Conservation (phyloP, 2,888 invertebrate genomes). For the Drosophila demipolita region DNA sequence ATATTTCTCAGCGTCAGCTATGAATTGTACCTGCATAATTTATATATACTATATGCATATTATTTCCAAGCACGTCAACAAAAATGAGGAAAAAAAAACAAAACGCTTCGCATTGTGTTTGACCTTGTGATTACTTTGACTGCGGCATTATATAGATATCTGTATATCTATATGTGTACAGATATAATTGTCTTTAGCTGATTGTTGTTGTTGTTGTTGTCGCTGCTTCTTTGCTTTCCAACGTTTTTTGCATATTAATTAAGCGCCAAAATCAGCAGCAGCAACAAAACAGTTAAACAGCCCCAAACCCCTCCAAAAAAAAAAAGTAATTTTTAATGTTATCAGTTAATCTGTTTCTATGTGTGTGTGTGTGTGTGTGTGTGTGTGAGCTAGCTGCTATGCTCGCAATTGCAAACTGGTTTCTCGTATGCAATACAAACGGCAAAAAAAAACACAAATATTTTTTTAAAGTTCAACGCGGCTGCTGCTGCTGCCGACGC, state of each 20-base stretch:
- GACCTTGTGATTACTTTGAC: conserved; percentile 81
- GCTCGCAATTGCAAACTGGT: conserved; percentile 73
- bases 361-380: conserved; percentile 22
- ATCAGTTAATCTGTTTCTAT: conserved; percentile 69
- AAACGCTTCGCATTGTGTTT: conserved; percentile 57
- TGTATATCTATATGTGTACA: conserved; percentile 15
- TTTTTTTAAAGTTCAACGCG: conserved; percentile 65
- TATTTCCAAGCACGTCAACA: conserved; percentile 60
- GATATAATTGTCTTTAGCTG: conserved; percentile 48
- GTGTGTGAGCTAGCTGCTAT: conserved; percentile 10
- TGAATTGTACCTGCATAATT: conserved; percentile 35
- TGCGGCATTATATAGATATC: conserved; percentile 59
- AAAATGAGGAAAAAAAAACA: conserved; percentile 39
- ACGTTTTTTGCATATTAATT: conserved; percentile 84
- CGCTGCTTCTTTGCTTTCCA: conserved; percentile 63
- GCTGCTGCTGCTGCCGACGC: conserved; percentile 21
- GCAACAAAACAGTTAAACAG: conserved; percentile 41
- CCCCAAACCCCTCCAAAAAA: not conserved
- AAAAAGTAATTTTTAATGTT: conserved; percentile 75
- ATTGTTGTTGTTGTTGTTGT: conserved; percentile 13
- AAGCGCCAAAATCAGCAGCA: conserved; percentile 76
- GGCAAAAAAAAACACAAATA: conserved; percentile 42
- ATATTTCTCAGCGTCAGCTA: conserved; percentile 36
- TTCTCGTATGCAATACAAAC: conserved; percentile 55
- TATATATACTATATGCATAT: conserved; percentile 18